Evolutionary conservation across 1,140 invertebrate genomes (phyloP), one percentile per base, ranked within the genome.

Genomic region (Drosophila bifasciata): DNA sequence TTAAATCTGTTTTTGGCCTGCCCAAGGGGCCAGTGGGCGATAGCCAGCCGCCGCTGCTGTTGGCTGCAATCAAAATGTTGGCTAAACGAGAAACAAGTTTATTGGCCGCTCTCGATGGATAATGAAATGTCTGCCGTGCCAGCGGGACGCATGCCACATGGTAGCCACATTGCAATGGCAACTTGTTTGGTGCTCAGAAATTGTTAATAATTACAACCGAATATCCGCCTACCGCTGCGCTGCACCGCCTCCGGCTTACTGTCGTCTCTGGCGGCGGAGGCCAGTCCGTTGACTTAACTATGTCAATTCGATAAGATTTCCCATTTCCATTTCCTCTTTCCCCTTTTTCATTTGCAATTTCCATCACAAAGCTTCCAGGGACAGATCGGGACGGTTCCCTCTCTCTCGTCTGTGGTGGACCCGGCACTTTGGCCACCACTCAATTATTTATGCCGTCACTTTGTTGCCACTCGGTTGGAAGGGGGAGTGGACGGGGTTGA

Each of bases 371-470:
- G 66, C n/a, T 32, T 8, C 59, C 36, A 32, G 71, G 70, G 76
- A 60, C 41, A 67, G 50, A 19, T 53, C n/a, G 19, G 19, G 19
- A 49, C 58, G 49, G 56, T 56, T 67, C 57, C 16, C 59, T 62
- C 52, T 72, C 72, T 77, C 63, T 73, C 61, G 63, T 23, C 68
- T 60, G 32, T 13, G 32, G 32, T 13, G 32, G 32, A 36, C 32
- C 11, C 32, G 63, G 68, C 73, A 79, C 72, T 72, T 66, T 79
- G 73, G 73, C 59, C 73, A 81, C 59, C 73, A 81, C 45, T 86
- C 81, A 85, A 85, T 85, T 86, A 86, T 85, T 80, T 80, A 86
- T 74, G 73, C 80, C 50, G 72, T 81, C 80, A 85, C 80, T 86
- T 74, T 80, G 72, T 86, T 36, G 32, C 32, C 32, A 36, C 32